Base-by-base conservation (phyloP, 2,797 vertebrate genomes). In the Parambassis ranga region DNA sequence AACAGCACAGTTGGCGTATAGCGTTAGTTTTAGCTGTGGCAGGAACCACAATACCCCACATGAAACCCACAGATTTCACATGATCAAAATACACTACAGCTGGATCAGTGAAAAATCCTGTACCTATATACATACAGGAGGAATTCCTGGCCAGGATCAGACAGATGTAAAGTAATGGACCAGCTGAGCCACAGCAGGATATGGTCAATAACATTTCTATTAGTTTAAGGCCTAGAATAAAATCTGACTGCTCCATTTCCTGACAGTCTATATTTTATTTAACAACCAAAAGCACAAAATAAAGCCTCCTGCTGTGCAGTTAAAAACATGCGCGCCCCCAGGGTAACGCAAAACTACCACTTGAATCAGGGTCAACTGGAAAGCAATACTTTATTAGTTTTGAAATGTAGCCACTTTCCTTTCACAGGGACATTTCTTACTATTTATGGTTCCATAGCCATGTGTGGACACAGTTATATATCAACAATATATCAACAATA, bases 251-350 rank as follows among this genome's bases (percentile, higher is more conserved):
- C 33, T 63, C n/a, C 4, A 65, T 70, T 67, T 79, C 32, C 64
- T 62, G 42, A 55, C 35, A 44, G 49, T 32, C 26, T 28, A 65
- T 68, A 51, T 72, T 76, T 70, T 53, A 69, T 77, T 68, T 31
- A 67, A 57, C 26, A 61, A 16, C 15, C 10, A 23, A 37, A 63
- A 71, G 47, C 22, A 14, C 10, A 62, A 63, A 51, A 39, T 41
- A 28, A 68, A 55, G 31, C 10, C 31, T 49, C 37, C 38, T 35
- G 6, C 33, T 60, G 48, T 44, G 51, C 4, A 23, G 13, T 56
- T 26, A 22, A 48, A 65, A 65, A 71, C 60, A 51, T 6, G 10
- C 3, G 1, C 24, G 18, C 6, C 65, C 24, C 22, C 31, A 14
- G 62, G 75, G 75, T 27, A 31, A n/a, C 51, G 1, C 1, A 43